Evolutionary conservation across 2,113 vertebrate genomes (phyloP).

Genomic region (Lanius ludovicianus): DNA sequence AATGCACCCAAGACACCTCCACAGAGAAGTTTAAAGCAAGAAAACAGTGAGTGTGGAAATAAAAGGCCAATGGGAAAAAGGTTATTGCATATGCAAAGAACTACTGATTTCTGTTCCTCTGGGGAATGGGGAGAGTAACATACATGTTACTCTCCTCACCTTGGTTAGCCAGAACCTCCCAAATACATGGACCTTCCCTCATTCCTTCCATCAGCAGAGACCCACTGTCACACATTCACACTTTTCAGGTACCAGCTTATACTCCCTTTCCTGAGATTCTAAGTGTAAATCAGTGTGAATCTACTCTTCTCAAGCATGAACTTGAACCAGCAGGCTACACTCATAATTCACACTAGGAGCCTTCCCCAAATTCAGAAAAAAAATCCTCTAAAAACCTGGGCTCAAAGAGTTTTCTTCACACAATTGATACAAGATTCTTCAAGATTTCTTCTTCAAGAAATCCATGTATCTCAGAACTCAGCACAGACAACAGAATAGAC

Average conservation of each 20-base stretch:
- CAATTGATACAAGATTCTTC: background rate
- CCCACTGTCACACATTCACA: accelerated
- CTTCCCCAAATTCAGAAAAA: background rate
- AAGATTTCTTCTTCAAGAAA: conserved; percentile 22
- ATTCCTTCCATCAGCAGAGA: background rate
- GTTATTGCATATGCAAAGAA: background rate
- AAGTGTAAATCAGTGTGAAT: background rate
- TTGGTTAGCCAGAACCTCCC: background rate
- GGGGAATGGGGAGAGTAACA: background rate
- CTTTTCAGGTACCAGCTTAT: background rate
- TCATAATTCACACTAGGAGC: background rate
- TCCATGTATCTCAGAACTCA: conserved; percentile 3
- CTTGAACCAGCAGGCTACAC: background rate
- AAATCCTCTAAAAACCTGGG: background rate
- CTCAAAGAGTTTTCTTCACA: background rate
- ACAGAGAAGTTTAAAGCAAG: background rate
- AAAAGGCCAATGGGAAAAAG: background rate
- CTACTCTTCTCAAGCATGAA: background rate
- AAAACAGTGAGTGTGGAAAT: background rate
- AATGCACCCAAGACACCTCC: background rate
- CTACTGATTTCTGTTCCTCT: background rate
- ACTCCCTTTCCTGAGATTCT: background rate
- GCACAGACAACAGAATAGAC: conserved; percentile 2
- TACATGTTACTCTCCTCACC: background rate
- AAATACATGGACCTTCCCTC: background rate